phyloP scores from a whole-genome alignment of 2,113 vertebrate genomes.

The Alosa alosa region DNA sequence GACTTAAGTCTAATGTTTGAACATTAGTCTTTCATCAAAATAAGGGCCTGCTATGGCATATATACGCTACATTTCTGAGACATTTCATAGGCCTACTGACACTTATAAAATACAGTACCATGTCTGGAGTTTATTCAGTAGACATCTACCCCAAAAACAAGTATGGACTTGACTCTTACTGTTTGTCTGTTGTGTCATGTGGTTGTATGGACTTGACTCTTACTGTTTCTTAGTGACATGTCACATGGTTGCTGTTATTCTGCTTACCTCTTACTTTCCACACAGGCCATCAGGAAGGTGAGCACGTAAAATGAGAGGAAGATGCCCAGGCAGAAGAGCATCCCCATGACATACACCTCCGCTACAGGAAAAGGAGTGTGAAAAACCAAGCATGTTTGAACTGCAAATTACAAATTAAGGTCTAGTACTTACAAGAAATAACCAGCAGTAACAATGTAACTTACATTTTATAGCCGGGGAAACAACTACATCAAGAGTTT shows the following conservation, averaged over 20 bases:
- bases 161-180: not conserved
- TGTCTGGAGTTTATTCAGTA: not conserved
- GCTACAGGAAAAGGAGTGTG: conserved; percentile 63
- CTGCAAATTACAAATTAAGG: not conserved
- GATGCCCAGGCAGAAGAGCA: conserved; percentile 90
- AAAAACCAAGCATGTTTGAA: not conserved
- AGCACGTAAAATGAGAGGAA: conserved; percentile 93
- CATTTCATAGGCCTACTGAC: not conserved
- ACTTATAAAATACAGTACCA: not conserved
- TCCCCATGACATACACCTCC: conserved; percentile 82
- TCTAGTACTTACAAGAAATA: not conserved
- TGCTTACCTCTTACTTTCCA: conserved; percentile 85
- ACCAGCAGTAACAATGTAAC: conserved; percentile 34
- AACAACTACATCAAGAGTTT: conserved; percentile 83
- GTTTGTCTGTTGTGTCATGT: not conserved
- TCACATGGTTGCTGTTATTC: not conserved
- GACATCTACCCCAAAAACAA: not conserved
- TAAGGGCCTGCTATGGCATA: not conserved
- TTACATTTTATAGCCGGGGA: conserved; percentile 85
- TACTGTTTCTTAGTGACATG: not conserved
- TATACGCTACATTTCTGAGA: not conserved
- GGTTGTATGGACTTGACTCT: not conserved
- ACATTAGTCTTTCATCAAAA: not conserved
- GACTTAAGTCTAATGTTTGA: not conserved
- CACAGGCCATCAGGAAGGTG: conserved; percentile 82